A percentile compares a stretch with the other conserved stretches of the same genome.
Conservation (phyloP, 2,113 vertebrate genomes). For the Phaethornis superciliosus region DNA sequence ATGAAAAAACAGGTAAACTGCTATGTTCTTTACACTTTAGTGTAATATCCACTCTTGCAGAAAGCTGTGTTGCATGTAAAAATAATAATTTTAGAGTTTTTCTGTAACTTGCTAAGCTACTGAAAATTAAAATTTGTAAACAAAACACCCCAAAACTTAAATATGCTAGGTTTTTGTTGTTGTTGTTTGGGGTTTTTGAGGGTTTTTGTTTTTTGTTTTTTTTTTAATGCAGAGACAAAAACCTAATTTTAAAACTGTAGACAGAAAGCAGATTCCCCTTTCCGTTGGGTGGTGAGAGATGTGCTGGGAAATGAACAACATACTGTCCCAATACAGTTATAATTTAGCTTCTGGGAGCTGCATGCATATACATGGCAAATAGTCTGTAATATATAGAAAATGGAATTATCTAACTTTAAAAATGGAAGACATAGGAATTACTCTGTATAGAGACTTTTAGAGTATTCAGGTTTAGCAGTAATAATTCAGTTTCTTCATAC, state of each 20-base stretch:
- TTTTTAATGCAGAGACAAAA: not conserved
- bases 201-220: too few relatives aligned
- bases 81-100: not conserved
- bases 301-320: not conserved
- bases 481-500: not conserved
- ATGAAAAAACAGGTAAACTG: not conserved
- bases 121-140: not conserved
- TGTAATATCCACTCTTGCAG: fast-evolving
- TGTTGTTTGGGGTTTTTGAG: too few relatives aligned
- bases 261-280: not conserved
- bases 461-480: not conserved
- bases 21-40: not conserved
- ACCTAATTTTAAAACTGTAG: not conserved
- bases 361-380: not conserved
- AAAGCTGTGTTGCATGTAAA: not conserved
- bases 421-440: not conserved
- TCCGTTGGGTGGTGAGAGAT: not conserved
- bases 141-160: not conserved
- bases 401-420: not conserved
- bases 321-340: not conserved
- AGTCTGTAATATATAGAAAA: not conserved
- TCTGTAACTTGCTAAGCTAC: not conserved
- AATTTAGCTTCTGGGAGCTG: not conserved
- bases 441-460: not conserved
- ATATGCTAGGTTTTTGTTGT: too few relatives aligned